Evolutionary conservation across 2,113 vertebrate genomes (phyloP), one percentile per base, ranked within the genome.

Genomic region (Halichoeres trimaculatus): DNA sequence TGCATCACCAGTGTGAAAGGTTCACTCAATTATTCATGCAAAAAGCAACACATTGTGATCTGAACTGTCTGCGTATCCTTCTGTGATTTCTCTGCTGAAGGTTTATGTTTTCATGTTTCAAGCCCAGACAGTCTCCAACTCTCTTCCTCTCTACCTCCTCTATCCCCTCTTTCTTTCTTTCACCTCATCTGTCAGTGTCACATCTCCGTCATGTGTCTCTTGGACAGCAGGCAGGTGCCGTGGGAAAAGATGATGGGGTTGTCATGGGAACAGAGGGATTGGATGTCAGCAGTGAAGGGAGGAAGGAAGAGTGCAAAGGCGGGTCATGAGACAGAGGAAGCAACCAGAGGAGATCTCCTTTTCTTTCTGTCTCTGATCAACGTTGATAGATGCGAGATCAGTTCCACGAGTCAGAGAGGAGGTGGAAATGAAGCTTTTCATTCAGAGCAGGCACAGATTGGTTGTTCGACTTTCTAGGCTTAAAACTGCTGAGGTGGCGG

Each of bases 161-260:
- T 76, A 19, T 47, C 41, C 58, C 58, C 23, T 56, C 23, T 60
- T 59, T 54, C 23, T 60, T 59, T 54, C 60, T 22, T 8, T 74
- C 63, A 70, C 58, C 67, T 88, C 83, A 78, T 87, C 85, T 83
- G 76, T 89, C 85, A 80, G 85, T 87, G 84, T 87, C 83, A 70
- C 45, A 2, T 81, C 81, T 85, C 56, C 73, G 23, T 30, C 30
- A 30, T 80, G 85, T 91, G 84, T 85, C 87, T 87, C 75, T 73
- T 5, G 86, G 87, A 89, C 88, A 90, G 81, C 83, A 86, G 85
- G 87, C 88, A 87, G 90, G 86, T 89, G 88, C 80, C 74, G 69
- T 74, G 80, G 83, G 81, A 89, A 82, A 70, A 74, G 75, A 85
- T 71, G 81, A 83, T 51, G 60, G 48, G 70, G 90, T 91, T 88